These are phyloP conservation scores for Spermophilus dauricus DNA, from an alignment of 2,113 vertebrate species.

Conservation along the genomic window DNA sequence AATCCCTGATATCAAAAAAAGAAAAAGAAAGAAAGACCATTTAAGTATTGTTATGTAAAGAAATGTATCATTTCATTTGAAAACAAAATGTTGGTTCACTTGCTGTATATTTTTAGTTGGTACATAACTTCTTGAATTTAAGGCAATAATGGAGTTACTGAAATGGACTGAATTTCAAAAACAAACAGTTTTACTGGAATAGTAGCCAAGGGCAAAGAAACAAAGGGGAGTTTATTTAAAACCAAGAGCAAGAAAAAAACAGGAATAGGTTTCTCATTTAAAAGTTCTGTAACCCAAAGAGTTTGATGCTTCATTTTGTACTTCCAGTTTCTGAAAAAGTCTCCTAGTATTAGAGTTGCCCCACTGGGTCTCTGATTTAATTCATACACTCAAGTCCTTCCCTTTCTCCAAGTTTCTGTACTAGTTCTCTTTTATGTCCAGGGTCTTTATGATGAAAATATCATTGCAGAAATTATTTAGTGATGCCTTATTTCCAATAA, in stretches of 20 bases:
- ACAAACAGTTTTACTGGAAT: conserved; percentile 43
- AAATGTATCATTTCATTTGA: not conserved
- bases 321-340: not conserved
- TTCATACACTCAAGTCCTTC: not conserved
- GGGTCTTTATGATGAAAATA: conserved; percentile 77
- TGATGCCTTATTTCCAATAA: conserved; percentile 61
- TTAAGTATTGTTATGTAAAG: not conserved
- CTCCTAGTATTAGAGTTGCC: not conserved
- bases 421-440: conserved; percentile 55
- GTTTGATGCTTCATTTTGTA: not conserved
- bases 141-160: conserved; percentile 10
- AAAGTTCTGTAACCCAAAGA: not conserved
- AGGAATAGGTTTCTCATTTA: not conserved
- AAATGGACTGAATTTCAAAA: conserved; percentile 21
- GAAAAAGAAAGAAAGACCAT: not conserved
- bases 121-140: conserved; percentile 29
- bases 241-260: not conserved
- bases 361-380: not conserved
- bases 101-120: not conserved
- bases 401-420: not conserved
- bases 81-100: conserved; percentile 17
- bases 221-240: not conserved
- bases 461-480: conserved; percentile 82
- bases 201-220: not conserved
- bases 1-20: too few species aligned